Evolutionary conservation across 2,888 invertebrate genomes (phyloP).

Genomic region (Onthophagus sagittarius): DNA sequence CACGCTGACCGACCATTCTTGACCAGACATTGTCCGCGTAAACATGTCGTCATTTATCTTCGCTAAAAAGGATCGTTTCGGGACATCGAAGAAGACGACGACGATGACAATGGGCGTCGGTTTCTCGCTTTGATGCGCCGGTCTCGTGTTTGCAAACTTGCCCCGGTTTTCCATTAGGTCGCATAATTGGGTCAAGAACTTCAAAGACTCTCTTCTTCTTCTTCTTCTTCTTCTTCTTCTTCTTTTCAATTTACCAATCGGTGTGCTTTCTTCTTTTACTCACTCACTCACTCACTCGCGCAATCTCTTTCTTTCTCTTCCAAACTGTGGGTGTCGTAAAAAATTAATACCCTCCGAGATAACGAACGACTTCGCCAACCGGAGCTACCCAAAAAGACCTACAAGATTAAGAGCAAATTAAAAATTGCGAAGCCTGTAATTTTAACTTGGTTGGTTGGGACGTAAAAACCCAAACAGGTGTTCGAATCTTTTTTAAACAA

Average conservation of each 20-base stretch:
- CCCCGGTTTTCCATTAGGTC: background rate
- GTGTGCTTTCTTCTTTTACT: background rate
- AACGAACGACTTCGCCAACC: background rate
- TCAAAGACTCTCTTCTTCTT: background rate
- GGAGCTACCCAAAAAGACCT: background rate
- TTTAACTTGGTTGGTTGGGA: background rate
- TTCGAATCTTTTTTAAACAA: background rate
- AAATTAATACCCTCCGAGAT: background rate
- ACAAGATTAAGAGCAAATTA: background rate
- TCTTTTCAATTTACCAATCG: background rate
- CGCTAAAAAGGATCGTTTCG: background rate
- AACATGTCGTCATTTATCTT: background rate
- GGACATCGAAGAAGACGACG: background rate
- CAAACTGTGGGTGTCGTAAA: background rate
- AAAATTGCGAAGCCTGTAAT: constrained; percentile 8
- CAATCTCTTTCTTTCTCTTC: background rate
- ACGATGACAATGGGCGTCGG: background rate
- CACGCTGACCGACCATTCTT: background rate
- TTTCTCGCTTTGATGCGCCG: background rate
- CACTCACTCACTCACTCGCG: too few species aligned
- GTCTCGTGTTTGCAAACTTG: background rate
- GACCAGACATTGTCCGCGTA: background rate
- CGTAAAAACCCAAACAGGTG: background rate
- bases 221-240: background rate
- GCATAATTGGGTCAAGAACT: background rate